Evolutionary conservation across 2,797 vertebrate species (phyloP), one percentile per base, ranked within the genome.

Genomic region (Pampus argenteus): DNA sequence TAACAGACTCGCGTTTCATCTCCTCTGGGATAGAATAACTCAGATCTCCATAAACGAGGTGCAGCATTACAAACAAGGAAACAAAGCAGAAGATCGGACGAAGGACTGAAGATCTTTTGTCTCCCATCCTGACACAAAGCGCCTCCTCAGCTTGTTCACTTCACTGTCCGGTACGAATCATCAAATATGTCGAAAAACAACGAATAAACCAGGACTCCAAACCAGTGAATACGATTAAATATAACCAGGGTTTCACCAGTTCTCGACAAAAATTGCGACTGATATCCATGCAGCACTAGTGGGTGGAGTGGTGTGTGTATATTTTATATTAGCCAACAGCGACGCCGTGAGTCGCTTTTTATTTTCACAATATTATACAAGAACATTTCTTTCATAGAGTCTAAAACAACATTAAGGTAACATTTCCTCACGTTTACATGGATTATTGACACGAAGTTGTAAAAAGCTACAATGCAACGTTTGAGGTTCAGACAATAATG

Each of bases 21-120:
- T 95, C 94, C 40, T 95, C 94, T 0, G 83, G 86, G 63, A 95
- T 17, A 15, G 91, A 90, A 83, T 94, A 95, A 45, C 84, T 89
- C 59, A 95, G 70, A 58, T 93, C 92, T 68, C 86, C 91, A 31
- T 45, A 11, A 55, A 79, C 83, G 34, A 23, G 34, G 20, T 49
- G 58, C 22, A 73, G 47, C 40, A 22, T 45, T 18, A 71, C 4
- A 34, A 78, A 5, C 4, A 82, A 74, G 9, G 55, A 67, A 15
- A 20, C 22, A 1, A 67, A 20, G 59, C 28, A 23, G 18, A 59
- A 3, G 11, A 69, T 52, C 50, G 5, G 22, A 1, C 10, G 2
- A 2, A 42, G 10, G 17, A 3, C 2, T 3, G 68, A 9, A 34
- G 73, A 62, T 57, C 73, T 71, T 78, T 82, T 82, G 56, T 82